Conservation (phyloP, 2,113 vertebrate species). For the Oreochromis tanganicae region DNA sequence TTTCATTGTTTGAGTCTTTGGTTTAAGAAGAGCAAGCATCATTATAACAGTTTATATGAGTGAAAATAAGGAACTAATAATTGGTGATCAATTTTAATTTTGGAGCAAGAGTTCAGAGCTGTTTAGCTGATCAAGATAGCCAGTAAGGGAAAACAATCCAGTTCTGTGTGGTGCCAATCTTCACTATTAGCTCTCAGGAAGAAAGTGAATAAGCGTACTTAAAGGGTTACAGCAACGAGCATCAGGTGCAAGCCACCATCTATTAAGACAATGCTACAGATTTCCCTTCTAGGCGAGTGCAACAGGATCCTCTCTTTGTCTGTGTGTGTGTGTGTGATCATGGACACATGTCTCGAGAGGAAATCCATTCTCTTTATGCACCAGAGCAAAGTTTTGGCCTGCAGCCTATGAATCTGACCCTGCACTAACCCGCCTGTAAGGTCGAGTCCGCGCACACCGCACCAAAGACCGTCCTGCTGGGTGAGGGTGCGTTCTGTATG, state of each 20-base stretch:
- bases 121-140: not conserved
- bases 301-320: not conserved
- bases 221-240: not conserved
- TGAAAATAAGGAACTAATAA: not conserved
- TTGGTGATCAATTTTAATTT: not conserved
- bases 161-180: not conserved
- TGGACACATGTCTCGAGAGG: constrained; percentile 45
- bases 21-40: not conserved
- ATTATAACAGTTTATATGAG: not conserved
- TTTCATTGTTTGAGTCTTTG: not conserved
- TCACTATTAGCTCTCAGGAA: not conserved
- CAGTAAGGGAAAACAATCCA: not conserved
- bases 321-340: not conserved
- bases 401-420: constrained; percentile 36
- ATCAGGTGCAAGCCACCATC: not conserved
- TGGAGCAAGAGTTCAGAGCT: not conserved
- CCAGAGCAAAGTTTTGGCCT: constrained; percentile 23
- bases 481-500: constrained; percentile 37
- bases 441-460: not conserved
- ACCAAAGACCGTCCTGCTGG: constrained; percentile 12
- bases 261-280: not conserved
- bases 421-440: constrained; percentile 20
- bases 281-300: not conserved
- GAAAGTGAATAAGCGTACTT: not conserved
- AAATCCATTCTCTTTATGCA: constrained; percentile 45